A percentile compares a stretch with the other conserved stretches of the same genome.
phyloP scores from a whole-genome alignment of 2,113 vertebrate genomes.

The Dinomys branickii region DNA sequence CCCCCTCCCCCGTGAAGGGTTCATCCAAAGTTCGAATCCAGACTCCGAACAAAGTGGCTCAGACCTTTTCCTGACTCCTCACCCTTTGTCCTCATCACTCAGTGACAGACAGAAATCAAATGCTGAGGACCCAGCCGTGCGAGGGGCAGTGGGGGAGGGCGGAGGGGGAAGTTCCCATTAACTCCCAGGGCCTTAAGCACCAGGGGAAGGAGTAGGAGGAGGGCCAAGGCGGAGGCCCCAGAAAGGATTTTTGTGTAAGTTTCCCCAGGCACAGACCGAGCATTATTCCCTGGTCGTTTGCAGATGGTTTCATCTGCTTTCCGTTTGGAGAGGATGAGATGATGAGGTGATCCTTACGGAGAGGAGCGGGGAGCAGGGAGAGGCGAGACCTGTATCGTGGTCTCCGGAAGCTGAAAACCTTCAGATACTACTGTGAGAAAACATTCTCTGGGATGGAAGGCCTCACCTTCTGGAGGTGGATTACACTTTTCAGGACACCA shows the following conservation, averaged over 20 bases:
- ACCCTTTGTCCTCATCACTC: conserved; percentile 91
- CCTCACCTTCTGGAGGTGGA: conserved; percentile 65
- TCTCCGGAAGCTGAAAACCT: neutral
- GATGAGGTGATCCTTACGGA: neutral
- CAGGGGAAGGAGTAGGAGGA: neutral
- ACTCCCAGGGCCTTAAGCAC: conserved; percentile 35
- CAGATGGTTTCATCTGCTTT: conserved; percentile 68
- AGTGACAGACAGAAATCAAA: conserved; percentile 90
- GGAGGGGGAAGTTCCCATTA: conserved; percentile 69
- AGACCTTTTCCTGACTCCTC: conserved; percentile 94
- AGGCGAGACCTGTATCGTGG: neutral
- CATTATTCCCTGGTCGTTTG: conserved; percentile 40
- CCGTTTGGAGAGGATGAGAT: conserved; percentile 27
- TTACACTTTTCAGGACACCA: conserved; percentile 62
- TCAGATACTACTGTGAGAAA: neutral
- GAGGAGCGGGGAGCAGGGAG: neutral
- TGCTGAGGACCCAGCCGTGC: conserved; percentile 78
- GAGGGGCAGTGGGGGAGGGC: conserved; percentile 79
- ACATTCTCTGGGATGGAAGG: conserved; percentile 14
- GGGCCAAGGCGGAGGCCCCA: neutral
- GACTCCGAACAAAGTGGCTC: conserved; percentile 92
- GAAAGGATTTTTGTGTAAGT: conserved; percentile 46
- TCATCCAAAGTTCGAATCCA: conserved; percentile 98
- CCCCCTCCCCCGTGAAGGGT: conserved; percentile 86
- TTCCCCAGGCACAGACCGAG: conserved; percentile 41